Percentiles rank a stretch among this genome's conserved stretches.
Conservation (phyloP, 1,140 invertebrate species). For the Proales similis region DNA sequence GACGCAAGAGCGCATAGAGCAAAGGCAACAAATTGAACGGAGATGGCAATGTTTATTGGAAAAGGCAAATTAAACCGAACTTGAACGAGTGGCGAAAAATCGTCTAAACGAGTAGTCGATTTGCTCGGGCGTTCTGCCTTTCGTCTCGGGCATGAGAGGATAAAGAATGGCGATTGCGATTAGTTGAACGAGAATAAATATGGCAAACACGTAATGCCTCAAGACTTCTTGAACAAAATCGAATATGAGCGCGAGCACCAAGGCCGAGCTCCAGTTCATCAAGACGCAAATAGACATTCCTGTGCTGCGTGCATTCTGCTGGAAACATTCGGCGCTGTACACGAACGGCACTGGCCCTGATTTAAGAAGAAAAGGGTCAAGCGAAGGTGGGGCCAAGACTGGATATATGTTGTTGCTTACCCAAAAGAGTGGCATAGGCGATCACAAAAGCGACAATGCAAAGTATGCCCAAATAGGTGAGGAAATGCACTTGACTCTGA, state of each 20-base stretch:
- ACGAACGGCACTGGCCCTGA: constrained; percentile 88
- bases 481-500: too few species aligned
- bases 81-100: too few species aligned
- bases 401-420: too few species aligned
- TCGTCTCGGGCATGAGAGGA: constrained; percentile 79
- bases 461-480: constrained; percentile 73
- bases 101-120: too few species aligned
- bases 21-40: too few species aligned
- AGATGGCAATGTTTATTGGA: too few species aligned
- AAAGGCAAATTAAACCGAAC: too few species aligned
- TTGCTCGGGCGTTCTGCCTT: constrained; percentile 96
- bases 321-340: constrained; percentile 84
- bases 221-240: constrained; percentile 54
- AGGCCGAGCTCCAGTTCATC: constrained; percentile 40
- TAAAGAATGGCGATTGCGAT: constrained; percentile 41
- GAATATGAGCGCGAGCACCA: constrained; percentile 41
- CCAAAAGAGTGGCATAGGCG: constrained; percentile 76
- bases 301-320: constrained; percentile 86
- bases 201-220: constrained; percentile 60
- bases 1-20: too few species aligned
- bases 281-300: constrained; percentile 74
- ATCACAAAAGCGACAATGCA: constrained; percentile 74
- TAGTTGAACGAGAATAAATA: constrained; percentile 51
- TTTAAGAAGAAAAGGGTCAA: too few species aligned
- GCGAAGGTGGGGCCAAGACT: too few species aligned